Evolutionary conservation across 2,113 vertebrate species (phyloP).

Genomic region (Oriolus oriolus): DNA sequence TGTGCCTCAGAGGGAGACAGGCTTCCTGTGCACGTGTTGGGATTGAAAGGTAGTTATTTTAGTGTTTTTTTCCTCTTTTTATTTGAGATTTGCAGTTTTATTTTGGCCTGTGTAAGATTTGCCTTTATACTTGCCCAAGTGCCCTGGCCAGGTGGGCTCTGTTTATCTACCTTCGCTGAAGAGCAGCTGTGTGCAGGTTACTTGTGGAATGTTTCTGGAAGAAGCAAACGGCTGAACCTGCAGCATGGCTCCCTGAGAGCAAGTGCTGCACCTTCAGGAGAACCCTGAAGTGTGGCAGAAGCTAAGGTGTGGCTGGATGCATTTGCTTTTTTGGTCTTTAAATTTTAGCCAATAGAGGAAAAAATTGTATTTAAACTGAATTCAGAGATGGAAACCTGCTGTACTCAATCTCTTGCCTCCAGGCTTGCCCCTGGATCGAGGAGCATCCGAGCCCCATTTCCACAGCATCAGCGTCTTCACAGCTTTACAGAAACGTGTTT

Average conservation of each 20-base stretch:
- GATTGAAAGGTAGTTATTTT: neutral
- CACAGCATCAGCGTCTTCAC: neutral
- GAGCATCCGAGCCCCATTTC: neutral
- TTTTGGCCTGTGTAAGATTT: neutral
- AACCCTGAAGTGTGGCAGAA: neutral
- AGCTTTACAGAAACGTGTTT: neutral
- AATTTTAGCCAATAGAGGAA: neutral
- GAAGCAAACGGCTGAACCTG: neutral
- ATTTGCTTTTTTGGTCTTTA: neutral
- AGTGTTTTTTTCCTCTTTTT: neutral
- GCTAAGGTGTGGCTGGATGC: neutral
- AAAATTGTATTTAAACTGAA: neutral
- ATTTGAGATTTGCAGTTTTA: neutral
- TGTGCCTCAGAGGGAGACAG: neutral
- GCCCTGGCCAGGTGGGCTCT: neutral
- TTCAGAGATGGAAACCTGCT: neutral
- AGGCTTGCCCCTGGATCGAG: neutral
- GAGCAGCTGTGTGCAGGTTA: neutral
- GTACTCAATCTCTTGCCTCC: neutral
- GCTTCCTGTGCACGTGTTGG: neutral
- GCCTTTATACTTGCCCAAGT: constrained; percentile 14
- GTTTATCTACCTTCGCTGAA: neutral
- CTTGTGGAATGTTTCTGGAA: neutral
- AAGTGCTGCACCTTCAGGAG: neutral
- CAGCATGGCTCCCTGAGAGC: accelerated